phyloP scores from a whole-genome alignment of 2,888 invertebrate species.

The Oxyscelio sp. region DNA sequence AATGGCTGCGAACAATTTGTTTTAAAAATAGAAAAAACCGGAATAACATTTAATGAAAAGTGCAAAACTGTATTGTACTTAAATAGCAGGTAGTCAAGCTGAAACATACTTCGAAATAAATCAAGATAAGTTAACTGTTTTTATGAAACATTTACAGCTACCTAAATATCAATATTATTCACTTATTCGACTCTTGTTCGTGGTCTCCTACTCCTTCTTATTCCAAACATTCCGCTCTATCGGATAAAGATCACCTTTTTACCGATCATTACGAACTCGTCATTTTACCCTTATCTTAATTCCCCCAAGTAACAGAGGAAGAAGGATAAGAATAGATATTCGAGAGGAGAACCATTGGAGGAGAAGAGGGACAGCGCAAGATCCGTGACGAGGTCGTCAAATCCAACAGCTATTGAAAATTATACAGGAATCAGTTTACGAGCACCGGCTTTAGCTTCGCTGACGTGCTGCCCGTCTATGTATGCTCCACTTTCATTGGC shows the following conservation, averaged over 20 bases:
- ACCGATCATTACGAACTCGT: conserved; percentile 89
- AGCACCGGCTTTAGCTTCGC: conserved; percentile 83
- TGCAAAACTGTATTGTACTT: too few relatives aligned
- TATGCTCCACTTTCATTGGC: conserved; percentile 67
- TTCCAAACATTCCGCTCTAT: conserved; percentile 83
- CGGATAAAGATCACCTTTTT: conserved; percentile 88
- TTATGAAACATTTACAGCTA: conserved; percentile 31
- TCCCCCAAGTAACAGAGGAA: conserved; percentile 76
- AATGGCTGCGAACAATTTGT: conserved; percentile 15
- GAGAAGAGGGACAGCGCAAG: conserved; percentile 71
- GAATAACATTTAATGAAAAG: not conserved
- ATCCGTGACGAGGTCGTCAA: conserved; percentile 88
- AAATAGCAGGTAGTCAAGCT: too few relatives aligned
- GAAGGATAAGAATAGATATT: conserved; percentile 75
- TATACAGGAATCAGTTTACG: conserved; percentile 89
- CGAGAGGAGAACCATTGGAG: conserved; percentile 25
- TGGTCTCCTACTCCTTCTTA: conserved; percentile 70
- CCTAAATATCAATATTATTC: conserved; percentile 59
- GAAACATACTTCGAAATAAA: too few relatives aligned
- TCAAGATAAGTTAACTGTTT: too few relatives aligned
- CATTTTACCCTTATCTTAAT: conserved; percentile 87
- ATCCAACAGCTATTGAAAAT: conserved; percentile 88
- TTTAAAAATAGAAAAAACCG: not conserved
- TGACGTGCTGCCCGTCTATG: conserved; percentile 78
- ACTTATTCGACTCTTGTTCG: conserved; percentile 61